phyloP scores from a whole-genome alignment of 1,140 invertebrate genomes.

The Oppia nitens region DNA sequence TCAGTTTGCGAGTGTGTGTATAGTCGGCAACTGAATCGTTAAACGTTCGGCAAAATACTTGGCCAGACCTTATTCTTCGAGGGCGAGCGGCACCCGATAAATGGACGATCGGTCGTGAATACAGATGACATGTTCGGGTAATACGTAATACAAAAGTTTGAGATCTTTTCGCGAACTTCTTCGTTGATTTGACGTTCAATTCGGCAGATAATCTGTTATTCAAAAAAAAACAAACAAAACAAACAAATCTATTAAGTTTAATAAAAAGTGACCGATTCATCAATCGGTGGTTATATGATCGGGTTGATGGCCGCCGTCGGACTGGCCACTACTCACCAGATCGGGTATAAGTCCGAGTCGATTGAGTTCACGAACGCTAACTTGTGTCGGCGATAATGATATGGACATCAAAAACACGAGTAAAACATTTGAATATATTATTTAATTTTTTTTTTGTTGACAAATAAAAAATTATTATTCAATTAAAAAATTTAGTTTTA shows the following conservation, averaged over 20 bases:
- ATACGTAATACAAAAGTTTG: constrained; percentile 91
- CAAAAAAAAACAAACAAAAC: constrained; percentile 8
- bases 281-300: too few species aligned
- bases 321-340: too few species aligned
- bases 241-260: too few species aligned
- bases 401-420: too few species aligned
- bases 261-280: too few species aligned
- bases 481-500: too few species aligned
- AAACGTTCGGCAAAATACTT: constrained; percentile 42
- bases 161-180: constrained; percentile 79
- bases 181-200: constrained; percentile 67
- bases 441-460: too few species aligned
- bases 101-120: constrained; percentile 86
- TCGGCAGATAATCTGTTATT: constrained; percentile 58
- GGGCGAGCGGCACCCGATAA: constrained; percentile 82
- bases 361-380: constrained; percentile 74
- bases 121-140: constrained; percentile 61
- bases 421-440: too few species aligned
- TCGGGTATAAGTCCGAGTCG: constrained; percentile 89
- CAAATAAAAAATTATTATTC: too few species aligned
- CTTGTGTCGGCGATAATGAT: constrained; percentile 96
- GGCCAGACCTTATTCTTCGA: constrained; percentile 76
- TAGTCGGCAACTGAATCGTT: constrained; percentile 19
- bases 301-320: too few species aligned
- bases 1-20: constrained; percentile 40